phyloP scores from a whole-genome alignment of 2,797 vertebrate genomes.

The Falco berigora region DNA sequence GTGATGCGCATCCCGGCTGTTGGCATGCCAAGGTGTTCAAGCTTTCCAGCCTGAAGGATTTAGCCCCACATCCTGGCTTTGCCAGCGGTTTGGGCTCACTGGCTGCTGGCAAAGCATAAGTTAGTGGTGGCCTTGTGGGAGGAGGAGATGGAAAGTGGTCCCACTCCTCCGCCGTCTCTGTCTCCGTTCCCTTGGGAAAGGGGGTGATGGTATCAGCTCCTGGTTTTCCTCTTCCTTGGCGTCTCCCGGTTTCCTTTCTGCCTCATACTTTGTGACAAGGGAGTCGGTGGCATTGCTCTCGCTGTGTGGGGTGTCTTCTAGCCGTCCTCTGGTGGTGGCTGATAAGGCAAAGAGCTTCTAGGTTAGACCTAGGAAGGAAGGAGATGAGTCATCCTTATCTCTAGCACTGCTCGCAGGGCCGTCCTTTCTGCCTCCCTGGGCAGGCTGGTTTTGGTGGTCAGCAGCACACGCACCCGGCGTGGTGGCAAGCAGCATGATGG shows the following conservation, averaged over 20 bases:
- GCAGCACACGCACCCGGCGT: not conserved
- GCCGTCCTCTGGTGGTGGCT: not conserved
- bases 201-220: not conserved
- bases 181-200: not conserved
- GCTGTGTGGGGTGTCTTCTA: not conserved
- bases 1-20: not conserved
- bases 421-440: not conserved
- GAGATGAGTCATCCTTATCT: not conserved
- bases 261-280: not conserved
- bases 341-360: not conserved
- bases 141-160: not conserved
- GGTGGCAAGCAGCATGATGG: not conserved
- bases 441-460: not conserved
- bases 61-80: not conserved
- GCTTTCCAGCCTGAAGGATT: not conserved
- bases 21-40: not conserved
- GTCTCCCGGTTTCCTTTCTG: not conserved
- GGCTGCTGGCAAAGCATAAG: not conserved
- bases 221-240: not conserved
- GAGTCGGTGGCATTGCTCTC: not conserved
- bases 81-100: not conserved
- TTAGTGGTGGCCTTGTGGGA: not conserved
- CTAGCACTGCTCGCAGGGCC: not conserved
- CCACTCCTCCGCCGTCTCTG: accelerated
- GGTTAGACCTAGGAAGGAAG: not conserved